Base-by-base conservation (phyloP, 2,888 invertebrate genomes). In the Malacosoma neustria region DNA sequence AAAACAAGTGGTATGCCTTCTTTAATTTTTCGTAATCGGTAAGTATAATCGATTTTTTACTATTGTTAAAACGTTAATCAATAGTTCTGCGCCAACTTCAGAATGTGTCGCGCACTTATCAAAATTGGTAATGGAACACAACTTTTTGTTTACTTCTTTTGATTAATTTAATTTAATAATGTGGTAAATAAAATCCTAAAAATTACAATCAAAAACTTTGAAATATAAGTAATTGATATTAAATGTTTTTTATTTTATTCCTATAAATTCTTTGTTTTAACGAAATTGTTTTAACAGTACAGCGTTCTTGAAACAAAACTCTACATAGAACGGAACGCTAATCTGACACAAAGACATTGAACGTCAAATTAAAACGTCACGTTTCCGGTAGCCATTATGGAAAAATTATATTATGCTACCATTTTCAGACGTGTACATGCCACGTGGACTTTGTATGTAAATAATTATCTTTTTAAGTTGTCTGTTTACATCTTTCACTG, bases 1-100 rank as follows among this genome's bases (percentile, higher is more conserved):
- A 57, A 68, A 54, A 57, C 66, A 51, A 75, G 61, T 72, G 84
- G 73, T 63, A 89, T 89, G 89, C 89, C 89, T 53, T 88, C 89
- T 68, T 87, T 89, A 87, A 80, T 89, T 76, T 88, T 87, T 74
- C 87, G 87, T 75, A 88, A 89, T 84, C 87, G 88, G 89, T 90
- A 70, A 89, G 89, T 88, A 45, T 39, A 38, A 61, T 59, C 52
- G 46, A 54, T 48, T 43, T 48, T 51, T 48, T 49, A 40, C 44
- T 51, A 57, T 57, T 39, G 32, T 33, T 37, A 14, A 11, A 11
- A 13, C 3, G n/a, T 7, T 11, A n/a, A 12, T 11, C 22, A 9
- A 22, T 22, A 22, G 22, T 22, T 22, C 5, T 9, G 22, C 22
- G 22, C 22, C 9, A 22, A 22, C 22, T 30, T 11, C 12, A 7